A percentile compares a stretch with the other conserved stretches of the same genome.
Conservation (phyloP, 2,888 invertebrate genomes). For the Autographa gamma region DNA sequence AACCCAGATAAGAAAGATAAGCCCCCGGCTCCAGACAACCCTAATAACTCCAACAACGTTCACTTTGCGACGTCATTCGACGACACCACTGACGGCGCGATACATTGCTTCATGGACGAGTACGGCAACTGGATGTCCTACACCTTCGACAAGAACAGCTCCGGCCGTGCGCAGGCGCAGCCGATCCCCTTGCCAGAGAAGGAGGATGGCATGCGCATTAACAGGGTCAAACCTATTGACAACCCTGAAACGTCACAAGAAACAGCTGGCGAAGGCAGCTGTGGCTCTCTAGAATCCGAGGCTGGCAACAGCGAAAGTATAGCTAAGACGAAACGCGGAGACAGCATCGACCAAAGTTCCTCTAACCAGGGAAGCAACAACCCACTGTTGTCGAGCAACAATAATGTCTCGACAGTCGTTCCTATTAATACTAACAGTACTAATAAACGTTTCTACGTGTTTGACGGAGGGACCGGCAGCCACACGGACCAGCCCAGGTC, state of each 20-base stretch:
- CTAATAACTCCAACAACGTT: constrained; percentile 74
- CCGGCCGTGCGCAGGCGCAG: constrained; percentile 84
- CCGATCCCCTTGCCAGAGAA: constrained; percentile 78
- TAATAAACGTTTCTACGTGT: constrained; percentile 85
- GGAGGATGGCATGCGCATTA: constrained; percentile 71
- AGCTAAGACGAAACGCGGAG: constrained; percentile 78
- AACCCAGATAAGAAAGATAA: constrained; percentile 77
- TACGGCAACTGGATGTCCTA: constrained; percentile 95
- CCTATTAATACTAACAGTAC: constrained; percentile 81
- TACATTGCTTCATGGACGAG: constrained; percentile 96
- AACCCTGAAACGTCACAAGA: constrained; percentile 79
- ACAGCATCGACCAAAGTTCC: constrained; percentile 84
- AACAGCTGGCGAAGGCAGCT: constrained; percentile 84
- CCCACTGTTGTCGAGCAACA: constrained; percentile 83
- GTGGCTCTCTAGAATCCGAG: constrained; percentile 85
- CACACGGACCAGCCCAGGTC: constrained; percentile 82
- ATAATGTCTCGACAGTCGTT: constrained; percentile 82
- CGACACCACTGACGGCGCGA: constrained; percentile 95
- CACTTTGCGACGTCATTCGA: constrained; percentile 94
- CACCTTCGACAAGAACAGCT: constrained; percentile 94
- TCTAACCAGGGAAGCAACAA: constrained; percentile 88
- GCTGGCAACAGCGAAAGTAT: constrained; percentile 79
- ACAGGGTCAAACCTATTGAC: constrained; percentile 75
- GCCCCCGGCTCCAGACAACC: constrained; percentile 68
- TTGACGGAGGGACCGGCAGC: constrained; percentile 81